phyloP scores from a whole-genome alignment of 2,888 invertebrate genomes.

The Trichogramma dendrolimi region DNA sequence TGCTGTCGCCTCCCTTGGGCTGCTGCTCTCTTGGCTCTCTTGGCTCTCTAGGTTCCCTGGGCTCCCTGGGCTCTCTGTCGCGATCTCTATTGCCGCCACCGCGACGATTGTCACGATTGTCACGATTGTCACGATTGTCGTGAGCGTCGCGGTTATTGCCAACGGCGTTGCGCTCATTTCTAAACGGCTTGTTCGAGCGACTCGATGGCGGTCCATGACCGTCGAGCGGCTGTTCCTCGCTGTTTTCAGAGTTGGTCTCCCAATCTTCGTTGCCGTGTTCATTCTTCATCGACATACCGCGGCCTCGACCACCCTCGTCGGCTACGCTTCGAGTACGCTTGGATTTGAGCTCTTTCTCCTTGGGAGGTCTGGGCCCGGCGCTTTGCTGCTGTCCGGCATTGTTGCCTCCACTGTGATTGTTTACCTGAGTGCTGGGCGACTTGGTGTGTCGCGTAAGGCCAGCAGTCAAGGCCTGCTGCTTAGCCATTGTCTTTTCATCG shows the following conservation, averaged over 20 bases:
- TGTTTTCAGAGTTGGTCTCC: constrained; percentile 82
- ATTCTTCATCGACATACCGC: constrained; percentile 15
- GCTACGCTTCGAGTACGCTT: constrained; percentile 47
- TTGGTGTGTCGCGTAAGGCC: constrained; percentile 58
- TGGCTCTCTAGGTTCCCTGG: constrained; percentile 30
- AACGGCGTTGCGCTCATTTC: constrained; percentile 32
- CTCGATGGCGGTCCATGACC: constrained; percentile 39
- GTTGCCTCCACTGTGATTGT: constrained; percentile 11
- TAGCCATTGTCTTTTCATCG: constrained; percentile 66
- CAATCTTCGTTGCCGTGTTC: constrained; percentile 65
- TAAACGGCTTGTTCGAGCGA: constrained; percentile 42
- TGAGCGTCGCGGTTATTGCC: constrained; percentile 36
- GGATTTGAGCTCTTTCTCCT: constrained; percentile 42
- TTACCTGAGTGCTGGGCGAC: constrained; percentile 39
- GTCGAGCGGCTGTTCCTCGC: constrained; percentile 56
- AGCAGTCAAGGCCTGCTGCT: constrained; percentile 64
- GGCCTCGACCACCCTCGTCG: constrained; percentile 36
- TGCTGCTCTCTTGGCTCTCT: constrained; percentile 15
- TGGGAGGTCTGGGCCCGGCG: constrained; percentile 32
- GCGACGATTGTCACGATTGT: constrained; percentile 9
- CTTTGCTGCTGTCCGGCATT: constrained; percentile 7
- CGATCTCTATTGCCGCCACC: constrained; percentile 15
- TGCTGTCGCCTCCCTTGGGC: constrained; percentile 34
- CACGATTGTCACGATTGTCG: constrained; percentile 34
- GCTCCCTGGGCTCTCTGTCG: constrained; percentile 13